Percentiles rank a stretch among this genome's conserved stretches.
These are phyloP conservation scores for Unio pictorum DNA, from an alignment of 2,888 invertebrate genomes.

Conservation along the genomic window DNA sequence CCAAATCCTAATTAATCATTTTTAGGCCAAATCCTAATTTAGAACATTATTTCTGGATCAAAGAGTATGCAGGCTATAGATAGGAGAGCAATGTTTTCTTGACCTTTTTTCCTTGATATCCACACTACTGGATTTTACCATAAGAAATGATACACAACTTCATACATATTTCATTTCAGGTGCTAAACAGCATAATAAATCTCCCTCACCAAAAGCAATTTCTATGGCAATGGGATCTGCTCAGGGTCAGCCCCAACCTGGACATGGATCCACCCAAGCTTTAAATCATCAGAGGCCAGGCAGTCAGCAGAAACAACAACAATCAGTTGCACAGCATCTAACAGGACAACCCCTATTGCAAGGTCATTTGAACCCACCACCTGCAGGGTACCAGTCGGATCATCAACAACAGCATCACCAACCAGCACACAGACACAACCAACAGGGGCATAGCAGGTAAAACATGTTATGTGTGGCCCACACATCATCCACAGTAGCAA, in stretches of 20 bases:
- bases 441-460: not conserved
- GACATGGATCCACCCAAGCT: constrained; percentile 2
- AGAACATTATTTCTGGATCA: no score
- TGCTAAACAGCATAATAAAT: constrained; percentile 7
- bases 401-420: constrained; percentile 10
- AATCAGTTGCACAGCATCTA: constrained; percentile 1
- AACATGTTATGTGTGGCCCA: no score
- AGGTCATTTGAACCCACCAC: not conserved
- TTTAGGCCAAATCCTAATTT: no score
- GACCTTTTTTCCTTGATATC: no score
- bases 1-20: no score
- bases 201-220: not conserved
- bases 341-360: no score
- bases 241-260: not conserved
- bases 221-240: not conserved
- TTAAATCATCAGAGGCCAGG: not conserved
- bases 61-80: no score
- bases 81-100: no score
- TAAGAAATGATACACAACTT: no score
- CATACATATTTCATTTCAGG: constrained; percentile 4
- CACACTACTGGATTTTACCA: no score
- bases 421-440: constrained; percentile 9
- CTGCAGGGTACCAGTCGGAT: constrained; percentile 7
- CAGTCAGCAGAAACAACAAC: constrained; percentile 9
- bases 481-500: constrained; percentile 2